phyloP scores from a whole-genome alignment of 2,797 vertebrate genomes.

The Ptychadena robeensis region DNA sequence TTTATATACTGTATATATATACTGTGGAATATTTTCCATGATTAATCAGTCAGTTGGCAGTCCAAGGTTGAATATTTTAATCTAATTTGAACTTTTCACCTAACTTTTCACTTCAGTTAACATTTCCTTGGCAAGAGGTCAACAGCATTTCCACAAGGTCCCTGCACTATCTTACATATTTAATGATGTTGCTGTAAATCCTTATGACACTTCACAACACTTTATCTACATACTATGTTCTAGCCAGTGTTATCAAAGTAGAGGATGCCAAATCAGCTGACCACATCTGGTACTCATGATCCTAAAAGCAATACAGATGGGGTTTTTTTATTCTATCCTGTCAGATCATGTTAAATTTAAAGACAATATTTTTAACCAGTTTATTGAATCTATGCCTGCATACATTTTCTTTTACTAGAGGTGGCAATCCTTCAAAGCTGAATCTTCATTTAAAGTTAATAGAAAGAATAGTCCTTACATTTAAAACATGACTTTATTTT shows the following conservation, averaged over 20 bases:
- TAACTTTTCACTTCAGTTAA: not conserved
- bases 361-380: not conserved
- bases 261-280: not conserved
- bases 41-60: no score
- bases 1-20: no score
- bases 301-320: not conserved
- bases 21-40: no score
- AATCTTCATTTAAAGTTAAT: no score
- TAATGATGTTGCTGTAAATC: not conserved
- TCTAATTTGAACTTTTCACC: not conserved
- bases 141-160: not conserved
- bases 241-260: not conserved
- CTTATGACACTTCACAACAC: no score
- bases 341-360: not conserved
- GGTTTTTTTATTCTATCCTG: not conserved
- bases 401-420: no score
- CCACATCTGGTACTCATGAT: conserved; percentile 16
- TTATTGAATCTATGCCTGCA: not conserved
- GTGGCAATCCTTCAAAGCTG: no score
- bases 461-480: no score
- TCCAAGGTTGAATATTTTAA: no score
- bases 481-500: no score
- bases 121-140: not conserved
- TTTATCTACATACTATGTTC: not conserved
- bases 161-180: not conserved